These are phyloP conservation scores for Empidonax traillii DNA, from an alignment of 2,113 vertebrate species.

Conservation along the genomic window DNA sequence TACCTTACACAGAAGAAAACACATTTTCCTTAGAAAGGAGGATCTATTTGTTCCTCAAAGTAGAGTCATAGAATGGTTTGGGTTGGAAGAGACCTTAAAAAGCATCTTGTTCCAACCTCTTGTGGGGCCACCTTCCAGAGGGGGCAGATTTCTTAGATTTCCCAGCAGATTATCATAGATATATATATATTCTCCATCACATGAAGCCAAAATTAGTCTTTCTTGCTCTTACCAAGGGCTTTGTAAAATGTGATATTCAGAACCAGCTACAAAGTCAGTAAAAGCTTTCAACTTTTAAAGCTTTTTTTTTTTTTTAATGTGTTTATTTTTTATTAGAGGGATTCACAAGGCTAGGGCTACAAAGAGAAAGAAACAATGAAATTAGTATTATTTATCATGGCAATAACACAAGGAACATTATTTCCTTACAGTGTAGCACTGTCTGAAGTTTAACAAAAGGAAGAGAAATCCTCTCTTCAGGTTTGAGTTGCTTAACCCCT, in stretches of 20 bases:
- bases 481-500: background rate
- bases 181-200: background rate
- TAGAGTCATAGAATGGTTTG: background rate
- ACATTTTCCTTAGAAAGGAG: background rate
- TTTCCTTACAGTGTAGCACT: background rate
- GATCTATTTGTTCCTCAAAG: background rate
- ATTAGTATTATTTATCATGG: constrained; percentile 9
- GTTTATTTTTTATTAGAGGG: background rate
- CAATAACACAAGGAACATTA: background rate
- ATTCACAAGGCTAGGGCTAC: background rate
- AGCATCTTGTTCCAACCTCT: background rate
- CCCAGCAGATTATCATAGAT: background rate
- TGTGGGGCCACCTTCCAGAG: background rate
- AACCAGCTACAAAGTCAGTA: background rate
- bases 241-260: background rate
- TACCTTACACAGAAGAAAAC: background rate
- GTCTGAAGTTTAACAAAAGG: background rate
- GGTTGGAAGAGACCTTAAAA: background rate
- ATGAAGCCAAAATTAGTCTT: background rate
- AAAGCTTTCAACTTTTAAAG: background rate
- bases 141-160: background rate
- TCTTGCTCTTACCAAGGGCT: background rate
- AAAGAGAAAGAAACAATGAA: background rate
- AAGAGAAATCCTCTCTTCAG: background rate
- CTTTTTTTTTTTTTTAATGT: background rate